Evolutionary conservation across 2,797 vertebrate species (phyloP), one percentile per base, ranked within the genome.

Genomic region (Diplodus sargus): DNA sequence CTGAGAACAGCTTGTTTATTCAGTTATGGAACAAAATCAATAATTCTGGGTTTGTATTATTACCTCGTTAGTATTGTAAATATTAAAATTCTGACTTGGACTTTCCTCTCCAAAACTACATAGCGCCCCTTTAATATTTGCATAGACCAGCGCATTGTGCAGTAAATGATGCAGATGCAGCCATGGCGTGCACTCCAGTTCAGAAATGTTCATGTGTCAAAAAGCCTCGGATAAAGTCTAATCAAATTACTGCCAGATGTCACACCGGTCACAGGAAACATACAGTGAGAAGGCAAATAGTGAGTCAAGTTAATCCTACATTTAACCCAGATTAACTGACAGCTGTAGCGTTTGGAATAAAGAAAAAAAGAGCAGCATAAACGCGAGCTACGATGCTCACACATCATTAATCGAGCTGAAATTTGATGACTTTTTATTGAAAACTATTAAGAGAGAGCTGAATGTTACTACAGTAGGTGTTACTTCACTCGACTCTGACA

Each of bases 241-340:
- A 59, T 81, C 5, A 57, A 74, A 78, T 70, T 4, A 83, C 43
- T 51, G 17, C 12, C 70, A 47, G 60, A 79, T 87, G 18, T 49
- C 51, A 61, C 58, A 79, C 71, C 52, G 64, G 42, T 59, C 53
- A 53, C 59, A 68, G 65, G 9, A 79, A 85, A 78, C 59, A 52
- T n/a, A 65, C 49, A 52, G 58, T n/a, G 67, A 78, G 65, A 82
- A 64, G 52, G 61, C 58, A 72, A 83, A 69, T 43, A 72, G 45
- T 57, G 47, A 48, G 70, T 70, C 54, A 70, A 80, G 49, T 72
- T 80, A 85, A 91, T 87, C 87, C 81, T 28, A 42, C 61, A 75
- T 89, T 90, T 81, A 88, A 76, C 58, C 56, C 79, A 84, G 78
- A 87, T 83, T 70, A 85, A 87, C 6, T 57, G 61, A 76, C 68